These are phyloP conservation scores for Perognathus longimembris DNA, from an alignment of 2,113 vertebrate genomes.

Conservation along the genomic window DNA sequence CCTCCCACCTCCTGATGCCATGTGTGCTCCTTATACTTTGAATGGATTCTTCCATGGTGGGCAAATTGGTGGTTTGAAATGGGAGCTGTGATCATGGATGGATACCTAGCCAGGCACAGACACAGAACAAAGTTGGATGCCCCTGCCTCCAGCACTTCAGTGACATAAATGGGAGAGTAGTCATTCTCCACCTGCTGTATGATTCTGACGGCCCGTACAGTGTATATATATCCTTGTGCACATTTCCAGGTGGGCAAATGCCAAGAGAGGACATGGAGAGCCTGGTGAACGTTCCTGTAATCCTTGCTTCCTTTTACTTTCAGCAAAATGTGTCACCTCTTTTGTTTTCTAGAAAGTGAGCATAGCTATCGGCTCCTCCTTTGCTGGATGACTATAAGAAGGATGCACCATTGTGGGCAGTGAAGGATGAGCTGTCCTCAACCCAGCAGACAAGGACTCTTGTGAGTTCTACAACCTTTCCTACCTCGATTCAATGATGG, in stretches of 20 bases:
- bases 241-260: neutral
- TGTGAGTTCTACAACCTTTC: neutral
- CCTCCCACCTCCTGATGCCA: neutral
- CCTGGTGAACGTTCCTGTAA: neutral
- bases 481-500: neutral
- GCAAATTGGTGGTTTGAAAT: neutral
- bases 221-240: neutral
- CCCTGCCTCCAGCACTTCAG: neutral
- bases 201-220: neutral
- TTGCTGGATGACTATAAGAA: neutral
- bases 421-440: neutral
- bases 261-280: neutral
- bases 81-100: neutral
- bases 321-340: neutral
- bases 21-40: neutral
- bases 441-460: neutral
- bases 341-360: neutral
- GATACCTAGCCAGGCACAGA: neutral
- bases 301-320: neutral
- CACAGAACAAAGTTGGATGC: no score
- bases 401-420: neutral
- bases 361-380: neutral
- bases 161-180: neutral
- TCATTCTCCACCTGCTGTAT: neutral
- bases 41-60: neutral